Conservation (phyloP, 1,140 invertebrate species). For the Matsumurasca onukii region DNA sequence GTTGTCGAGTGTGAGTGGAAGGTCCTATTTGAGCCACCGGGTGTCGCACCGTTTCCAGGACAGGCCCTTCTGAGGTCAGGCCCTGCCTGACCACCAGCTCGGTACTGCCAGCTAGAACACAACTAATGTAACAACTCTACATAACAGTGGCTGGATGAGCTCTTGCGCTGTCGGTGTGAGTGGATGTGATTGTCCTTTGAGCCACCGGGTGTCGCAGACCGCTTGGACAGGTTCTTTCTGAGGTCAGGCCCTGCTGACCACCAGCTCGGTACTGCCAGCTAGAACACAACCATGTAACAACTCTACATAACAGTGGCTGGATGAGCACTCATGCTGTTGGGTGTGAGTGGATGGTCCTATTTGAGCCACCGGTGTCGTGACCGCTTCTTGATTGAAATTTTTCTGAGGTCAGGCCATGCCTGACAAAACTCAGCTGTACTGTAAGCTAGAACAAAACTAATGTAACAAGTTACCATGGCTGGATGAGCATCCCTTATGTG, state of each 20-base stretch:
- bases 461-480: too few species aligned
- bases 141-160: conserved; percentile 62
- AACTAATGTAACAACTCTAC: too few species aligned
- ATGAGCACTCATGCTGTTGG: conserved; percentile 57
- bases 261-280: conserved; percentile 57
- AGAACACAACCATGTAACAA: too few species aligned
- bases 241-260: conserved; percentile 66
- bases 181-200: conserved; percentile 43
- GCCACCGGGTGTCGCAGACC: conserved; percentile 55
- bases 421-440: conserved; percentile 58
- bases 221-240: conserved; percentile 60
- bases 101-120: conserved; percentile 53
- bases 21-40: conserved; percentile 51
- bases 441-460: conserved; percentile 50
- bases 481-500: conserved; percentile 57
- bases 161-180: conserved; percentile 53
- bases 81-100: conserved; percentile 62
- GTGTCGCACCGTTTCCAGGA: conserved; percentile 59
- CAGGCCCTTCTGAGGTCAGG: conserved; percentile 61
- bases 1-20: conserved; percentile 47
- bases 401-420: conserved; percentile 67
- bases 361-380: conserved; percentile 51
- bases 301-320: too few species aligned
- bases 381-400: conserved; percentile 60
- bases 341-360: conserved; percentile 44